Base-by-base conservation (phyloP, 2,797 vertebrate genomes). In the Sebastes cheni region DNA sequence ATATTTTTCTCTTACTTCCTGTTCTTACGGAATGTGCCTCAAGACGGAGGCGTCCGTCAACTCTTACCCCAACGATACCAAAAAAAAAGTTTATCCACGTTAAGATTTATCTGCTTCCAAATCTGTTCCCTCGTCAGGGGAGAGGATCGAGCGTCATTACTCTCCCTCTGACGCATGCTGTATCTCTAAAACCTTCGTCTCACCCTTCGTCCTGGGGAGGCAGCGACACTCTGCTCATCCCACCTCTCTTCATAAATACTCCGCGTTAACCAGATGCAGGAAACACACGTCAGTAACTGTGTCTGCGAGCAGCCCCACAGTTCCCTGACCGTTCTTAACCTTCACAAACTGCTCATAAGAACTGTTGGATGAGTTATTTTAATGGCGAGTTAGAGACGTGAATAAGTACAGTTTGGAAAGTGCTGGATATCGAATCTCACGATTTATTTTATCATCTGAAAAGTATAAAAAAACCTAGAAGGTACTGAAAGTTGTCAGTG, bases 221-320 rank as follows among this genome's bases (percentile, higher is more conserved):
- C 77, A 52, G 55, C 36, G 68, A 79, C 60, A 32, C 67, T 80
- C 36, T 18, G 62, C 65, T 82, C 78, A 68, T 82, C 80, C 60
- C 52, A 11, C 67, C 13, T 56, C 67, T 64, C 58, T 71, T 75
- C 79, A 79, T 75, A 81, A 88, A 89, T 80, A 84, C 67, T 80
- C 65, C 59, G 25, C 20, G 1, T 72, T 66, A 67, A 64, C 42
- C 86, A 59, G 77, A 78, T 62, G 61, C 74, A 85, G 82, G 82
- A 86, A 86, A 73, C 50, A 42, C 83, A 68, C 39, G 54, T 81
- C 72, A 77, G 74, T 30, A 5, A 71, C 42, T 46, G 65, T 59
- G 65, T 59, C 72, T 72, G 70, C 52, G 12, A 69, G 62, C 62
- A 64, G 64, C 25, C 13, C 54, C 69, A n/a, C 56, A 52, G 65